Conservation (phyloP, 1,140 invertebrate species). For the Popillia japonica region DNA sequence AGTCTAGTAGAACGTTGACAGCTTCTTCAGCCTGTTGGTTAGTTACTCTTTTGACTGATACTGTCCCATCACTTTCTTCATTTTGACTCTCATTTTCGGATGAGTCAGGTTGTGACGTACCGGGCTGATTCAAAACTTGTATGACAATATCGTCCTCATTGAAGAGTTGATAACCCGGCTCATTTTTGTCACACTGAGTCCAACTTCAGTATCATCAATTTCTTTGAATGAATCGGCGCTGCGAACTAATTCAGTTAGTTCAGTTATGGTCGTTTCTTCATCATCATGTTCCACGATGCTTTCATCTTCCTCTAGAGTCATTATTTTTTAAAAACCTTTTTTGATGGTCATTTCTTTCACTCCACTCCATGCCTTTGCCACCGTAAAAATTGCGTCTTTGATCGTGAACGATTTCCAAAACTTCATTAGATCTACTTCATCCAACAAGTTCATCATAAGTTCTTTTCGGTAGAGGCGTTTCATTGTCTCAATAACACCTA, state of each 20-base stretch:
- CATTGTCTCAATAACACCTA: conserved; percentile 41
- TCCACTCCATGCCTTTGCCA: conserved; percentile 41
- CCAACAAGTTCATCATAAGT: conserved; percentile 34
- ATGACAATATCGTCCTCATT: conserved; percentile 21
- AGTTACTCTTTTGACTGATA: conserved; percentile 14
- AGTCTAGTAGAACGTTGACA: too few species aligned
- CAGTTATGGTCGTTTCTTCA: conserved; percentile 11
- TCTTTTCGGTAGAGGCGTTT: conserved; percentile 25
- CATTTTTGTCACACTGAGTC: conserved; percentile 20
- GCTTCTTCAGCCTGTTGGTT: not conserved
- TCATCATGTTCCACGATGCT: not conserved
- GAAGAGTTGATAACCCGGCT: not conserved
- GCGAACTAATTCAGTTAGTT: conserved; percentile 31
- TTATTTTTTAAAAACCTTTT: conserved; percentile 46
- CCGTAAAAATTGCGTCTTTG: conserved; percentile 41
- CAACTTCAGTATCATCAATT: conserved; percentile 4
- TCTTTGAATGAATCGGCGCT: conserved; percentile 16
- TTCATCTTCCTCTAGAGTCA: conserved; percentile 41
- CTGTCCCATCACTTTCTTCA: conserved; percentile 15
- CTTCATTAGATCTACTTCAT: conserved; percentile 39
- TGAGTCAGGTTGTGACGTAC: conserved; percentile 1
- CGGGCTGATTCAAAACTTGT: conserved; percentile 21
- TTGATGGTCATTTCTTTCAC: conserved; percentile 42
- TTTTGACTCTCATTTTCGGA: conserved; percentile 34
- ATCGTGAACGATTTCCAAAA: conserved; percentile 42